Base-by-base conservation (phyloP, 2,113 vertebrate species). In the Dicaeum eximium region DNA sequence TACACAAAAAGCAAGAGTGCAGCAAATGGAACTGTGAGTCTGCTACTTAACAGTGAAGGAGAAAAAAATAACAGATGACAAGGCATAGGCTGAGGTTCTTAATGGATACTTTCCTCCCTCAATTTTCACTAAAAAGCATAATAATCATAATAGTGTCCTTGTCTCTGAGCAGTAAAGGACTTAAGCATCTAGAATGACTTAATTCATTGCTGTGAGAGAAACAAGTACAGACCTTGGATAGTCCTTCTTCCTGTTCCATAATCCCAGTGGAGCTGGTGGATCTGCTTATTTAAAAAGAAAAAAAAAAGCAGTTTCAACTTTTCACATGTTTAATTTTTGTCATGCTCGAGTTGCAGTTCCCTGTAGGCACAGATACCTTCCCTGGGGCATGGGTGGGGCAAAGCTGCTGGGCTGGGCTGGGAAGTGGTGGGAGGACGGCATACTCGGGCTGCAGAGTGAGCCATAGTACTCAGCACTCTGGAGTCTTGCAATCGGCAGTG, bases 31-130 rank as follows among this genome's bases (percentile, higher is more conserved):
- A 82, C 87, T 64, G 30, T 53, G 94, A 93, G 75, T 91, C 87
- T 95, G 86, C 91, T 97, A 91, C 93, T 97, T 97, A 96, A 86
- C 64, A 57, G 56, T 44, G 74, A 90, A 87, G 51, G 57, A 86
- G 88, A 33, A 91, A 92, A 96, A 97, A 96, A 97, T 91, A 96
- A 79, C 86, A 88, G 65, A 73, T 89, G 74, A 60, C 92, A 91
- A 92, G 90, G 92, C 74, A 85, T 61, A 90, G 95, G 50, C 93
- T 96, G 78, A 92, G 92, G 86, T 96, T 89, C 95, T 95, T 97
- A 97, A 97, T 96, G 96, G 96, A 75, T 94, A 94, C 95, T 97
- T 96, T 94, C 56, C 92, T 94, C 56, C 92, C 74, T 96, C 96
- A 86, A 96, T 97, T 97, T 96, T 97, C 96, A 95, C 90, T 94